Evolutionary conservation across 1,140 invertebrate genomes (phyloP), one percentile per base, ranked within the genome.

Genomic region (Amyelois transitella): DNA sequence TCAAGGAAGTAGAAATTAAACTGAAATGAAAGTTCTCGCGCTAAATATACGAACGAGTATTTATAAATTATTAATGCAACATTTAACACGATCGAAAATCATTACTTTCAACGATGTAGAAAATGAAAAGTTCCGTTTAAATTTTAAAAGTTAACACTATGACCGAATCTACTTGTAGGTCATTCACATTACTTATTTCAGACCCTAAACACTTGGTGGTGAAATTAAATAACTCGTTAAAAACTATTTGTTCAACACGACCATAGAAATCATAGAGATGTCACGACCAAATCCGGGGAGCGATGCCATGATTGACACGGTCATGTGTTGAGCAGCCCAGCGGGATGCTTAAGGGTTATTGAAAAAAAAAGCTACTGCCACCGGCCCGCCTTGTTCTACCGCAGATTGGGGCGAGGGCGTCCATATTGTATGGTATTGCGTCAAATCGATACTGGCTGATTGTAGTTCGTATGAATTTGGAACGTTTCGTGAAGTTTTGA

Each of bases 331-430:
- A 75, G 73, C 57, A 70, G 63, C 81, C 22, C 84, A 64, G 79
- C 84, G 73, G 84, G 84, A 53, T 51, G 68, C 73, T 77, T 62
- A 78, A 81, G 81, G 83, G 84, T 81, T 78, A 67, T 78, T 75
- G 73, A 73, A 77, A 75, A 70, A 77, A 77, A 71, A 38, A 14
- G 17, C 12, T 14, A 69, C 66, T 62, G 66, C 65, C 67, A 69
- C 65, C 66, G 67, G 69, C 69, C 77, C 79, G 76, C 75, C 81
- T 77, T 73, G 74, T 77, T 76, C 62, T 64, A 66, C 74, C 75
- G 64, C 71, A 75, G 66, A 70, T 66, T 71, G 70, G 75, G 78
- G 77, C 63, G 72, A 69, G 57, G 55, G 58, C 58, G n/a, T 38
- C 17, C 12, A 10, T 38, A 4, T 14, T 4, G 32, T 8, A 14